These are phyloP conservation scores for Tipula confusa DNA, from an alignment of 2,888 invertebrate species.

Conservation along the genomic window DNA sequence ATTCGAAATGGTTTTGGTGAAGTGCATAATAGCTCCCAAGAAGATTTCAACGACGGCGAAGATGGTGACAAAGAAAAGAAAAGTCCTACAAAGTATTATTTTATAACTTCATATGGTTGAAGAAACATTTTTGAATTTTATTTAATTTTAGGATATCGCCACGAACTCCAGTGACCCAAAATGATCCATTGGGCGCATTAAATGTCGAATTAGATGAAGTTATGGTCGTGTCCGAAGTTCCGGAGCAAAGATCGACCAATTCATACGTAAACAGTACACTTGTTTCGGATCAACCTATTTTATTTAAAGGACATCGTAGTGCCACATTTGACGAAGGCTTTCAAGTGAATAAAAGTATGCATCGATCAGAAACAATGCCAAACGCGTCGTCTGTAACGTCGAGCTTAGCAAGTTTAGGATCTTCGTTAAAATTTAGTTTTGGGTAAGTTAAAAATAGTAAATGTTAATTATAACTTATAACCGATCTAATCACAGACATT, in stretches of 20 bases:
- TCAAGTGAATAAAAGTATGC: constrained; percentile 53
- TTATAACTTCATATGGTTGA: background rate
- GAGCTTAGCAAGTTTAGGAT: constrained; percentile 73
- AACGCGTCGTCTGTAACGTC: constrained; percentile 66
- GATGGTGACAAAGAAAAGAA: constrained; percentile 39
- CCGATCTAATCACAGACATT: constrained; percentile 31
- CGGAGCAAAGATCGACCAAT: constrained; percentile 38
- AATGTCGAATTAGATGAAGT: constrained; percentile 42
- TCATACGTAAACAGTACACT: constrained; percentile 43
- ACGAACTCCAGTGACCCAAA: constrained; percentile 81
- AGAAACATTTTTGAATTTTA: background rate
- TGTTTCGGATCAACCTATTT: constrained; percentile 63
- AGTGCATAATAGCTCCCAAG: constrained; percentile 42
- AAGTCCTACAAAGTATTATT: constrained; percentile 48
- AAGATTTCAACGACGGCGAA: constrained; percentile 41
- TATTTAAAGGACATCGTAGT: constrained; percentile 59
- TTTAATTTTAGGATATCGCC: constrained; percentile 59
- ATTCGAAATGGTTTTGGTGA: constrained; percentile 38
- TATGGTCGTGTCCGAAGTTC: constrained; percentile 35
- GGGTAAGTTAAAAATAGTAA: constrained; percentile 58
- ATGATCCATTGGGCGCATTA: constrained; percentile 87
- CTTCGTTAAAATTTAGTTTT: constrained; percentile 78
- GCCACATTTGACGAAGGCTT: constrained; percentile 58
- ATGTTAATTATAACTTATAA: background rate
- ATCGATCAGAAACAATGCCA: constrained; percentile 71